These are phyloP conservation scores for Bombylius discolor DNA, from an alignment of 2,888 invertebrate genomes.

Conservation along the genomic window DNA sequence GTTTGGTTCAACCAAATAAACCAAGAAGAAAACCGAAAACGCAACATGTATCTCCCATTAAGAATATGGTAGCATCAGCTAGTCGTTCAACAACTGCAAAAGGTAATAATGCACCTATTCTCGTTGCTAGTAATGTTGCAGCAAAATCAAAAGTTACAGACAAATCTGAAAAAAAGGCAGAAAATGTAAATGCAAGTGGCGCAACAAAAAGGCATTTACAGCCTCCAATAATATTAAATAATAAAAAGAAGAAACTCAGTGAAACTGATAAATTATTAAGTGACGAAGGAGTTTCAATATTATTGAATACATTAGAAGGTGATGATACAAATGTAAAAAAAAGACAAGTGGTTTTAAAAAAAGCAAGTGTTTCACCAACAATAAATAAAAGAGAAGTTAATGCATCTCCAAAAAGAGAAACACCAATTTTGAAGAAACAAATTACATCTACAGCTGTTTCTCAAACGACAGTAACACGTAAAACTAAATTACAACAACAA, in stretches of 20 bases:
- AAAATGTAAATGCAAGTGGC: not conserved
- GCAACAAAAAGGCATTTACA: not conserved
- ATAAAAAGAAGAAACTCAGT: not conserved
- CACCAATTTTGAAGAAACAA: slow-evolving; percentile 16
- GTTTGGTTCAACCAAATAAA: slow-evolving; percentile 11
- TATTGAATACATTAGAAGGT: not conserved
- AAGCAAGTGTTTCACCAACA: not conserved
- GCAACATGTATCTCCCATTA: slow-evolving; percentile 12
- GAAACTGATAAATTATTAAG: too few relatives aligned
- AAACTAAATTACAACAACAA: not conserved
- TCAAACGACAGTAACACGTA: not conserved
- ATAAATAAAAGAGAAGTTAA: not conserved
- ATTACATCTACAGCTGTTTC: not conserved
- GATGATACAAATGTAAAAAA: not conserved
- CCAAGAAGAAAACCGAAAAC: slow-evolving; percentile 13
- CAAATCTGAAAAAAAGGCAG: too few relatives aligned
- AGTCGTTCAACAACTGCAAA: not conserved
- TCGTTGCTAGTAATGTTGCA: not conserved
- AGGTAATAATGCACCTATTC: not conserved
- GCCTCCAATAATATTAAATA: not conserved
- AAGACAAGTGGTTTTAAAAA: not conserved
- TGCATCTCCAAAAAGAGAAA: slow-evolving; percentile 20
- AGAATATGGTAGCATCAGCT: too few relatives aligned
- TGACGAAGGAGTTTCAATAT: not conserved
- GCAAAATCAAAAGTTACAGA: not conserved